A percentile compares a stretch with the other conserved stretches of the same genome.
Evolutionary conservation across 2,888 invertebrate genomes (phyloP).

Genomic region (Ditula angustiorana): DNA sequence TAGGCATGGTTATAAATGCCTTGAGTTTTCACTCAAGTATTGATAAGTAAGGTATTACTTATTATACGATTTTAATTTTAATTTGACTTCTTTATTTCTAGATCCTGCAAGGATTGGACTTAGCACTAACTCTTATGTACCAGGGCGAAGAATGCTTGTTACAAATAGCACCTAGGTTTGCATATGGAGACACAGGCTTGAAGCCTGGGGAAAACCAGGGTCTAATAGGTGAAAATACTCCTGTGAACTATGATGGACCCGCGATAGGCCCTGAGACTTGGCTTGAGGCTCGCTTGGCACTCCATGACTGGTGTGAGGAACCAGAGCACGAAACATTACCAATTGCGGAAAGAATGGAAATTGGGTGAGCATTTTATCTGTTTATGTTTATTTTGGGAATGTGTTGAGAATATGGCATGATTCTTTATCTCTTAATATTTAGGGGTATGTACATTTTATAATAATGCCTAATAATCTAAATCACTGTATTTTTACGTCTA

Average conservation of each 20-base stretch:
- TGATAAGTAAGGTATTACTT: not conserved
- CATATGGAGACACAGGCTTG: slow-evolving; percentile 91
- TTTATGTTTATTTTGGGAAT: not conserved
- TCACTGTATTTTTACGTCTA: not conserved
- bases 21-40: not conserved
- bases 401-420: not conserved
- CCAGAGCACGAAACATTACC: slow-evolving; percentile 88
- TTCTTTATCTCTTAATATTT: too few species aligned
- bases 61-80: too few species aligned
- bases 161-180: slow-evolving; percentile 91
- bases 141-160: slow-evolving; percentile 91
- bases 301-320: slow-evolving; percentile 88
- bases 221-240: slow-evolving; percentile 65
- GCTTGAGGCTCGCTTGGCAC: slow-evolving; percentile 89
- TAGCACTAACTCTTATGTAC: slow-evolving; percentile 94
- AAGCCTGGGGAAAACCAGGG: slow-evolving; percentile 78
- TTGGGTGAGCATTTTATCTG: slow-evolving; percentile 88
- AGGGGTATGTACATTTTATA: too few species aligned
- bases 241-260: slow-evolving; percentile 73
- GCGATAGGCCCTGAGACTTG: slow-evolving; percentile 88
- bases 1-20: too few species aligned
- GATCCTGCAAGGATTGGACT: slow-evolving; percentile 92
- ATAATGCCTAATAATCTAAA: too few species aligned
- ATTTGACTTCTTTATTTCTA: slow-evolving; percentile 50
- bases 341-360: slow-evolving; percentile 88